These are phyloP conservation scores for Desmodus rotundus DNA, from an alignment of 2,113 vertebrate genomes.

Conservation along the genomic window DNA sequence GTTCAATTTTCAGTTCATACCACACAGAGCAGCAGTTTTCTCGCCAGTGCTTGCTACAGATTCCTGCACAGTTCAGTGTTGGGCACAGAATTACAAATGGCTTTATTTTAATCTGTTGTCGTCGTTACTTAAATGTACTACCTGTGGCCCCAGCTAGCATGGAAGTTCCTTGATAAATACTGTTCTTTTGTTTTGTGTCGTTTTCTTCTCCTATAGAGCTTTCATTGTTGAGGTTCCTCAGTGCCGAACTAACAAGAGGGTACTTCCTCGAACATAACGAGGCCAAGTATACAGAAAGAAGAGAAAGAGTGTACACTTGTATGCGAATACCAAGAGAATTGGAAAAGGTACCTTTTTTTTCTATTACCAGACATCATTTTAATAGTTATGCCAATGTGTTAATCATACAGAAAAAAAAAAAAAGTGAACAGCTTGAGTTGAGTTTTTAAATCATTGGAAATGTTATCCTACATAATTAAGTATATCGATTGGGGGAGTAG, in stretches of 20 bases:
- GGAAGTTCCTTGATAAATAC: slow-evolving; percentile 41
- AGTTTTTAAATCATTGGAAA: slow-evolving; percentile 14
- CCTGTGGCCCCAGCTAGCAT: background rate
- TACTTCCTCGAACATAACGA: slow-evolving; percentile 99
- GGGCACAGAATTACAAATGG: background rate
- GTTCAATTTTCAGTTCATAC: background rate
- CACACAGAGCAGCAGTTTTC: background rate
- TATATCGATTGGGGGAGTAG: background rate
- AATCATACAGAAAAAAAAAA: background rate
- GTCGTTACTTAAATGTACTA: background rate
- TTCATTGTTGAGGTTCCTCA: slow-evolving; percentile 93
- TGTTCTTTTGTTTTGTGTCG: slow-evolving; percentile 59
- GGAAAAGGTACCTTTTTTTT: slow-evolving; percentile 88
- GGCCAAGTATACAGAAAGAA: slow-evolving; percentile 95
- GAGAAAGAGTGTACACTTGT: slow-evolving; percentile 96
- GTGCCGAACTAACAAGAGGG: slow-evolving; percentile 94
- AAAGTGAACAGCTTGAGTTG: background rate
- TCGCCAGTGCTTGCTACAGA: background rate
- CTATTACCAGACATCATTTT: slow-evolving; percentile 26
- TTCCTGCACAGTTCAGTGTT: background rate
- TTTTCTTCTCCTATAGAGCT: slow-evolving; percentile 85
- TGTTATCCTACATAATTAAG: background rate
- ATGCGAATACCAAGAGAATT: slow-evolving; percentile 97
- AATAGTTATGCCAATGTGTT: slow-evolving; percentile 17
- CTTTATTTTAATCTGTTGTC: background rate